Percentiles rank a stretch among this genome's conserved stretches.
phyloP scores from a whole-genome alignment of 35 echinoderm and acorn worm species.

The Diadema setosum region DNA sequence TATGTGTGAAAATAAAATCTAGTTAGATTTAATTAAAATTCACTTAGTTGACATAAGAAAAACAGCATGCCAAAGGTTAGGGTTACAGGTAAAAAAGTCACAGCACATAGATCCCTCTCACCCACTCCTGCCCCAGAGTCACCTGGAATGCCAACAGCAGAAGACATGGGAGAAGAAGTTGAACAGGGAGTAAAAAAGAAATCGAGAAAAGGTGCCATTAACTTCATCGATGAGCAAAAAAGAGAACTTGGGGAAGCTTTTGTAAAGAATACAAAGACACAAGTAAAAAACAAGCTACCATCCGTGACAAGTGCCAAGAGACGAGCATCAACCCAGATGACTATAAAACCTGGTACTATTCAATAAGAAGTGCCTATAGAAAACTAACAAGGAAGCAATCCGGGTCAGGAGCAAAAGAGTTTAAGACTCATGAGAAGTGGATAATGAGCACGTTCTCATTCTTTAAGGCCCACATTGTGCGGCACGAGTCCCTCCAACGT shows the following conservation, averaged over 20 bases:
- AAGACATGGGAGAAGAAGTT: background rate
- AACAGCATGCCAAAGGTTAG: background rate
- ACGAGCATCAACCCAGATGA: background rate
- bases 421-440: background rate
- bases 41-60: background rate
- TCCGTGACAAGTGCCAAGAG: background rate
- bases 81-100: background rate
- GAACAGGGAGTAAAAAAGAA: background rate
- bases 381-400: background rate
- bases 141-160: background rate
- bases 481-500: background rate
- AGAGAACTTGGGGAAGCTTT: background rate
- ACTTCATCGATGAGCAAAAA: no score
- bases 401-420: background rate
- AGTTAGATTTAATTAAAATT: background rate
- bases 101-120: background rate
- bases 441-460: background rate
- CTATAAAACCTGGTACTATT: background rate
- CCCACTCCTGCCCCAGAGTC: background rate
- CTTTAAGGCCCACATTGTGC: background rate
- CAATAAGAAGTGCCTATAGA: background rate
- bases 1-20: no score
- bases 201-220: background rate
- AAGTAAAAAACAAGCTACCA: background rate
- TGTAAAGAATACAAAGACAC: background rate